A percentile compares a stretch with the other conserved stretches of the same genome.
phyloP scores from a whole-genome alignment of 2,113 vertebrate species.

The Semnornis frantzii region DNA sequence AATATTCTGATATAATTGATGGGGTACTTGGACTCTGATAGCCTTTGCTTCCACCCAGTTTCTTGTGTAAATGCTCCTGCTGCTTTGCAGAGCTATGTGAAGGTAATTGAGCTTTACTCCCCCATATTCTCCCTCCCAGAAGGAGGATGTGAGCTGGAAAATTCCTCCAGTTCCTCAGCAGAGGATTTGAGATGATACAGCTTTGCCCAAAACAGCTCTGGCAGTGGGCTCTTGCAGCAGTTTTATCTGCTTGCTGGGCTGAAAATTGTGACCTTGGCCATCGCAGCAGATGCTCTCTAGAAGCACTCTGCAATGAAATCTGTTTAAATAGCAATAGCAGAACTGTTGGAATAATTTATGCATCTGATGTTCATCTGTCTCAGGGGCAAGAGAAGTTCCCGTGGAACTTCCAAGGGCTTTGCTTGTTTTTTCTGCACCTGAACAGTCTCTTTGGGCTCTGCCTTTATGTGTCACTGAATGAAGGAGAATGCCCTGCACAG shows the following conservation, averaged over 20 bases:
- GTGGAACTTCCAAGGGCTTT: background rate
- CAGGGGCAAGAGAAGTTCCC: background rate
- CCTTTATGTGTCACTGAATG: background rate
- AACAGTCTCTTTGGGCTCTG: background rate
- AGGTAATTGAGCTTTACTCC: background rate
- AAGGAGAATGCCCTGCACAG: background rate
- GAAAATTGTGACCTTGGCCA: background rate
- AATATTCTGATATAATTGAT: background rate
- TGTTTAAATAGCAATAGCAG: background rate
- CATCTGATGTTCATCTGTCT: background rate
- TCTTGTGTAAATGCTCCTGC: background rate
- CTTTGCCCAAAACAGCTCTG: background rate
- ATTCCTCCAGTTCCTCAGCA: background rate
- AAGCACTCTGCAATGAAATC: background rate
- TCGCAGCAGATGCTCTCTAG: background rate
- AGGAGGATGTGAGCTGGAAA: background rate
- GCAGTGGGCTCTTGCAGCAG: background rate
- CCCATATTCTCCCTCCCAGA: background rate
- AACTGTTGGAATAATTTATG: background rate
- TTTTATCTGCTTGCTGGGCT: conserved; percentile 5
- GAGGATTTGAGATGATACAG: background rate
- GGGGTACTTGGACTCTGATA: background rate
- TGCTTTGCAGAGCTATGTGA: background rate
- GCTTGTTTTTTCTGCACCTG: background rate
- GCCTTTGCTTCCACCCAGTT: background rate